Base-by-base conservation (phyloP, 2,113 vertebrate species). In the Paramisgurnus dabryanus region DNA sequence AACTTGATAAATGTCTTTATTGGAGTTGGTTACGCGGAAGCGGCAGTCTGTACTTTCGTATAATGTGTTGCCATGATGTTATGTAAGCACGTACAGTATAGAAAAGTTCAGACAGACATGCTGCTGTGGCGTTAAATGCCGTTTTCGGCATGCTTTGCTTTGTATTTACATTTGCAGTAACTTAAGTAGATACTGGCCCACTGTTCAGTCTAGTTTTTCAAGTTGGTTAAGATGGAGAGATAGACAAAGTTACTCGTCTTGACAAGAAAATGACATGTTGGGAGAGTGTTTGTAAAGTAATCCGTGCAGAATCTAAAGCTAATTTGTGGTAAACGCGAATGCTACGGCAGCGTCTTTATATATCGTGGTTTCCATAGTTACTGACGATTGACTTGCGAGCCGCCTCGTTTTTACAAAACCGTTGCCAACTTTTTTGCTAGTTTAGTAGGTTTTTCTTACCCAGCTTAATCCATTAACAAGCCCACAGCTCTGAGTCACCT, bases 311-410 rank as follows among this genome's bases (percentile, higher is more conserved):
- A 58, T 58, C 3, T 18, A n/a, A 8, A 18, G n/a, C 6, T 5
- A 8, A 66, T 76, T 65, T 47, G 47, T 12, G 34, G 17, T 64
- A 13, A 6, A n/a, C 55, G 27, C 10, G 6, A 60, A 15, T 13
- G 18, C 17, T 34, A 10, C 4, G 7, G 27, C 4, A 45, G n/a
- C 39, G 55, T 74, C 41, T 27, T 61, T 45, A 73, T 3, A 34
- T 34, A 34, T 18, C 43, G 72, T 49, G 22, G 73, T 76, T 76
- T 49, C 73, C 60, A 76, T 76, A 76, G 73, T 76, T 50, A 76
- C 73, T 13, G 41, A 18, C 55, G 15, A 3, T 15, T 58, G 55
- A 10, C 40, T 45, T 15, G 11, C 4, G 5, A 61, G 57, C 27
- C 45, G 13, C 10, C 17, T 22, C 2, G 45, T 7, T 13, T 72